phyloP scores from a whole-genome alignment of 2,113 vertebrate genomes.

The Edolisoma coerulescens region DNA sequence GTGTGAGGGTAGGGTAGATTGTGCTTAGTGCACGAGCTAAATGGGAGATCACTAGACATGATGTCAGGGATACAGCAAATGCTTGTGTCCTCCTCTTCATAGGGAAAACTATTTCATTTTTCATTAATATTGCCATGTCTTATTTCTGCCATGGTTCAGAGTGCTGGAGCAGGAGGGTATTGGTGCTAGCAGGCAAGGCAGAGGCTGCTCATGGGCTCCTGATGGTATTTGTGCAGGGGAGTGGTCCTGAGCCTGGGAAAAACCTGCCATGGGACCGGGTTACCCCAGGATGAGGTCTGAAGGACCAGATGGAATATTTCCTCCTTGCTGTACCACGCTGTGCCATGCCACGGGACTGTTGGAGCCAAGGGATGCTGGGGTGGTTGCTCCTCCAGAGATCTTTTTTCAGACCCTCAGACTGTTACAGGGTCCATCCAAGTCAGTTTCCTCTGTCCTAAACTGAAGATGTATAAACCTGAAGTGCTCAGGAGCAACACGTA shows the following conservation, averaged over 20 bases:
- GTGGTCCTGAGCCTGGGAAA: not conserved
- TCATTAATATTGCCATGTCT: not conserved
- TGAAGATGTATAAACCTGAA: not conserved
- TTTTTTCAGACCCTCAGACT: not conserved
- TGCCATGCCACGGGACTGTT: not conserved
- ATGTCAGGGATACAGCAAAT: not conserved
- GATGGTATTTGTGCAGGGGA: not conserved
- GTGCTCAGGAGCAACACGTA: accelerated
- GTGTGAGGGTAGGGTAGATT: too few relatives aligned
- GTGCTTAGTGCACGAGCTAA: not conserved
- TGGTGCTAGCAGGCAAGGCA: not conserved
- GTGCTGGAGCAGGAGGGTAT: not conserved
- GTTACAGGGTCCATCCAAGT: not conserved
- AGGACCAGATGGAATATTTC: not conserved
- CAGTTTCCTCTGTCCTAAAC: not conserved
- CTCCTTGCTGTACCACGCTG: not conserved
- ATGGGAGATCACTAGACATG: accelerated
- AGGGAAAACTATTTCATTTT: not conserved
- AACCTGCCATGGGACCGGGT: not conserved
- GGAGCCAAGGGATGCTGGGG: not conserved
- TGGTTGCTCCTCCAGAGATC: not conserved
- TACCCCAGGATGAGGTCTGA: not conserved
- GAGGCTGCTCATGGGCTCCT: not conserved
- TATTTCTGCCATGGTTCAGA: not conserved
- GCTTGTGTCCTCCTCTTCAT: not conserved